Percentiles rank a stretch among this genome's conserved stretches.
phyloP scores from a whole-genome alignment of 2,888 invertebrate genomes.

The Argyresthia goedartella region DNA sequence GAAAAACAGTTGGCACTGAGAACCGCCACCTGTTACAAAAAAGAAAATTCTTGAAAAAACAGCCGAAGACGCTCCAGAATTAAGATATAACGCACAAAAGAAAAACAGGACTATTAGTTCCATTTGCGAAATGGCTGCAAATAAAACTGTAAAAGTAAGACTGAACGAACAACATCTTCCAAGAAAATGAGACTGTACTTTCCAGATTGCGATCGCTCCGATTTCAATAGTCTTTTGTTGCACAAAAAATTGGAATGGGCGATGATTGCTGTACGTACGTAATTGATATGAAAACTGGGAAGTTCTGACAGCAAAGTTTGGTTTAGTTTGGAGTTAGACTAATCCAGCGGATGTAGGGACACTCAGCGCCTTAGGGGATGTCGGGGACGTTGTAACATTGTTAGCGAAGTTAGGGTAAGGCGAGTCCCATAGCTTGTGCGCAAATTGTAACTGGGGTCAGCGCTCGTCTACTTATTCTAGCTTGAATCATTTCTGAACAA shows the following conservation, averaged over 20 bases:
- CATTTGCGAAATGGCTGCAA: constrained; percentile 17
- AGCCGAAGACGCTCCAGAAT: not conserved
- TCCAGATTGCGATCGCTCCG: constrained; percentile 35
- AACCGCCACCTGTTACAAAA: constrained; percentile 47
- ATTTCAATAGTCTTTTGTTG: constrained; percentile 3
- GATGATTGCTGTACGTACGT: not conserved
- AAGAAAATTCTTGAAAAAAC: constrained; percentile 22
- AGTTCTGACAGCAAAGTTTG: constrained; percentile 49
- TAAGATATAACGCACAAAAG: not conserved
- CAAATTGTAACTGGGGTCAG: constrained; percentile 57
- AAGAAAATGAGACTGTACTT: constrained; percentile 39
- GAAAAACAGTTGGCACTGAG: constrained; percentile 53
- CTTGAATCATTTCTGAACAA: not conserved
- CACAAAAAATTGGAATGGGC: not conserved
- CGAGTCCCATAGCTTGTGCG: constrained; percentile 45
- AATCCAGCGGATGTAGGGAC: constrained; percentile 56
- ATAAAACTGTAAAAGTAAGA: constrained; percentile 21
- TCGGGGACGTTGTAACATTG: constrained; percentile 53
- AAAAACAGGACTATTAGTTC: constrained; percentile 19
- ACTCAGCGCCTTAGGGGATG: constrained; percentile 50
- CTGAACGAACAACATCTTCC: constrained; percentile 21
- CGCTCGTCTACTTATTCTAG: constrained; percentile 14
- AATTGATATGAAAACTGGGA: constrained; percentile 44
- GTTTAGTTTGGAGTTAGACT: constrained; percentile 47
- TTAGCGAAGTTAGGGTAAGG: constrained; percentile 58